A percentile compares a stretch with the other conserved stretches of the same genome.
Evolutionary conservation across 2,888 invertebrate species (phyloP).

Genomic region (Crepidodera aurea): DNA sequence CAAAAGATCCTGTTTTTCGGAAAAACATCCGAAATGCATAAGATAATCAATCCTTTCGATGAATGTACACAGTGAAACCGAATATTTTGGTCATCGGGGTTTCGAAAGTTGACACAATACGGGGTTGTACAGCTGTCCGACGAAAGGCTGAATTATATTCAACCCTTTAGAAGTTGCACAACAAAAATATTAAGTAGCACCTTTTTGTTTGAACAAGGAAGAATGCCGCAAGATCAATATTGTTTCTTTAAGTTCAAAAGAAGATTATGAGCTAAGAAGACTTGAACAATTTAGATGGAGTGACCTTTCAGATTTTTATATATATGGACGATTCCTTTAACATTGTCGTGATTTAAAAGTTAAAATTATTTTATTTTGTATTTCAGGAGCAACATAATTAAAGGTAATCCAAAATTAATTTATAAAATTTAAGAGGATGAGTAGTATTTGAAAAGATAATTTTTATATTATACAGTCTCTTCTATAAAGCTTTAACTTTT

Average conservation of each 20-base stretch:
- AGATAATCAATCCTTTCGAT: conserved; percentile 2
- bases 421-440: too few relatives aligned
- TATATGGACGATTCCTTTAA: too few relatives aligned
- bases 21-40: conserved; percentile 29
- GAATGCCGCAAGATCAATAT: conserved; percentile 34
- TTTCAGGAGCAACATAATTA: too few relatives aligned
- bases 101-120: conserved; percentile 35
- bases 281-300: conserved; percentile 11
- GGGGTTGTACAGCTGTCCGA: conserved; percentile 35
- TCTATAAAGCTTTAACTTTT: too few relatives aligned
- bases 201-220: conserved; percentile 36
- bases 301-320: conserved; percentile 1
- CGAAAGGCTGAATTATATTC: conserved; percentile 27
- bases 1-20: conserved; percentile 20
- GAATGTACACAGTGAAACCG: conserved; percentile 46
- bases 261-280: conserved; percentile 11
- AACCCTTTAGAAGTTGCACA: conserved; percentile 35
- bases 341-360: too few relatives aligned
- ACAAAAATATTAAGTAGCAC: conserved; percentile 36
- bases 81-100: conserved; percentile 40
- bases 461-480: too few relatives aligned
- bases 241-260: conserved; percentile 20
- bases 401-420: too few relatives aligned
- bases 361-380: too few relatives aligned
- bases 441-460: too few relatives aligned